Evolutionary conservation across 2,113 vertebrate species (phyloP), one percentile per base, ranked within the genome.

Genomic region (Hipposideros armiger): DNA sequence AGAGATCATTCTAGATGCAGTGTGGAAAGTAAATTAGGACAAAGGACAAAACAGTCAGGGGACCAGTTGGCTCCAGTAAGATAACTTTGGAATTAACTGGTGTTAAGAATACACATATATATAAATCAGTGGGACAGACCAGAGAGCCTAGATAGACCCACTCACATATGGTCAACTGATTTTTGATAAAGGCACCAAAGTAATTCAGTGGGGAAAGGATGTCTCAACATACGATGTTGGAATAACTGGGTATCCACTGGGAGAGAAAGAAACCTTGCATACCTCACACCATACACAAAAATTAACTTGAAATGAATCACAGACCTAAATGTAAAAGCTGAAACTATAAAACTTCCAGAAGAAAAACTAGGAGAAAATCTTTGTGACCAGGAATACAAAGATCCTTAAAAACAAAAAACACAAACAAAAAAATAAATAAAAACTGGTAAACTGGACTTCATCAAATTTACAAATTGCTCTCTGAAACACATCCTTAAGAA

Each of bases 401-500:
- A 85, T 52, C 11, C n/a, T 52, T 62, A 89, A 4, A 42, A 70
- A 83, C 3, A 74, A 87, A 81, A 83, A 26, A 5, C 2, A 95
- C 11, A 89, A 92, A 90, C 28, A 64, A 32, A 92, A 85, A 10
- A 62, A 69, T 50, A 50, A 54, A 54, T 4, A 67, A 87, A 77
- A 70, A 87, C 54, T 52, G 20, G 56, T 52, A 86, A 92, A 72
- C 56, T 36, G 67, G 60, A 82, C 47, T 14, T 96, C 32, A 82
- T 60, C 83, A 93, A 95, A 88, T 62, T 76, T 96, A 60, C 9
- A 93, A 96, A 73, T n/a, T 87, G 45, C 19, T 87, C 56, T 84
- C 78, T 45, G 30, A 96, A 96, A 96, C 13, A 91, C 15, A 85
- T 10, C 10, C 42, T 64, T 69, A 54, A 87, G 56, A 84, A 93